These are phyloP conservation scores for Drosophila mayaguana DNA, from an alignment of 2,888 invertebrate species.

Conservation along the genomic window DNA sequence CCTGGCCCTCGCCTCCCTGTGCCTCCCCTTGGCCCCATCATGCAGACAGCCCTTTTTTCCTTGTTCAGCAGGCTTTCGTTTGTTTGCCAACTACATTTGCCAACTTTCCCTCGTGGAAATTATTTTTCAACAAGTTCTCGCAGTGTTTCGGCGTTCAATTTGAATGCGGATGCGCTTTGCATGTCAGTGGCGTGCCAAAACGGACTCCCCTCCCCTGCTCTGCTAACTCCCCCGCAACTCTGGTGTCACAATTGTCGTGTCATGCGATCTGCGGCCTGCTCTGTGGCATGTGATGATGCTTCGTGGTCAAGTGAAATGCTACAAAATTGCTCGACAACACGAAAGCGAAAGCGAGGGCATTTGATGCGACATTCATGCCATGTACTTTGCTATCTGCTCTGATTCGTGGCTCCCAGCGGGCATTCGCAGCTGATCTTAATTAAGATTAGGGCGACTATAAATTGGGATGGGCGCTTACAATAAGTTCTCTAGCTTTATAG, in stretches of 20 bases:
- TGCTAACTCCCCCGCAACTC: constrained; percentile 25
- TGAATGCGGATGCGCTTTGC: constrained; percentile 39
- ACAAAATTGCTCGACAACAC: constrained; percentile 1
- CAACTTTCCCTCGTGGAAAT: constrained; percentile 35
- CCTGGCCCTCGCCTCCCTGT: constrained; percentile 33
- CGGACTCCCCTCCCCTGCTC: constrained; percentile 8
- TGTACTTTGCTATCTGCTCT: not conserved
- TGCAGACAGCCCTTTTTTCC: constrained; percentile 7
- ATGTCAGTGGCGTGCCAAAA: constrained; percentile 44
- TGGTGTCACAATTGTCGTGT: constrained; percentile 30
- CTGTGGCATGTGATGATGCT: constrained; percentile 18
- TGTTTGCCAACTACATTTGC: constrained; percentile 40
- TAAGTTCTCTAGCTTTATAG: not conserved
- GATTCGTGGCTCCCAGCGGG: not conserved
- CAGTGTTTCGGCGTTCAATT: constrained; percentile 43
- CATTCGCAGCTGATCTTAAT: not conserved
- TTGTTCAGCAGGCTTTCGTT: constrained; percentile 41
- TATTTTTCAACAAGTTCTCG: constrained; percentile 56
- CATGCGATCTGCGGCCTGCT: constrained; percentile 7
- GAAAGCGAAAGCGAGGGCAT: not conserved
- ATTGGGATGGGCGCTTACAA: not conserved
- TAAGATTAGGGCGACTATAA: not conserved
- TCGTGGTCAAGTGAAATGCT: constrained; percentile 27
- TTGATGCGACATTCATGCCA: not conserved
- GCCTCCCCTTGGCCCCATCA: not conserved